Percentiles rank a stretch among this genome's conserved stretches.
These are phyloP conservation scores for Chanos chanos DNA, from an alignment of 2,797 vertebrate species.

Conservation along the genomic window DNA sequence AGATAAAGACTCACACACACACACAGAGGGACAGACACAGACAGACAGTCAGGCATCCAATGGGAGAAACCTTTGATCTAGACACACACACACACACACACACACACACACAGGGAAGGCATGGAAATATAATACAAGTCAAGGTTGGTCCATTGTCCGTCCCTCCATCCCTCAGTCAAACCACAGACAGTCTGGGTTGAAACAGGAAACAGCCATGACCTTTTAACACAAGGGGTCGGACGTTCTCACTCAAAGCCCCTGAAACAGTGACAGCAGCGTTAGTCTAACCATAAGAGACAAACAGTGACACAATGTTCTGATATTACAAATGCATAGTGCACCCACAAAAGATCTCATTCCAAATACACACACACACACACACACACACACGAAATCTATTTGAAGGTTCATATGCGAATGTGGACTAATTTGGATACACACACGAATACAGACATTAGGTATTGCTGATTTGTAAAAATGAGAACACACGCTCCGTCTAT, in stretches of 20 bases:
- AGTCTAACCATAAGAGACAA: constrained; percentile 55
- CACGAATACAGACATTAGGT: constrained; percentile 23
- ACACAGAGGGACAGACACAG: not conserved
- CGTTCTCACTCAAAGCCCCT: constrained; percentile 46
- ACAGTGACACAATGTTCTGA: no score
- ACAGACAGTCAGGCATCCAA: constrained; percentile 7
- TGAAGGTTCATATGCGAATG: no score
- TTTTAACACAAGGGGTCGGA: constrained; percentile 49
- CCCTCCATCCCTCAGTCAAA: constrained; percentile 25
- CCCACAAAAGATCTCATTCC: no score
- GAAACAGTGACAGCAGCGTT: constrained; percentile 69
- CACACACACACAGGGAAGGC: not conserved
- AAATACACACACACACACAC: constrained; percentile 40
- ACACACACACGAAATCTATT: constrained; percentile 42
- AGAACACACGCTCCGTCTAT: not conserved
- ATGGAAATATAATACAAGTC: not conserved
- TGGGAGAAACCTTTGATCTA: constrained; percentile 18
- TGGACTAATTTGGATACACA: constrained; percentile 3
- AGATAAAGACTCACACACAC: constrained; percentile 4
- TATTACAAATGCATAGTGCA: no score
- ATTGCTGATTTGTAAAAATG: constrained; percentile 27
- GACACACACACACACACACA: not conserved
- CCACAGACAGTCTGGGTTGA: constrained; percentile 52
- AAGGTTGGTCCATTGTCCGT: not conserved
- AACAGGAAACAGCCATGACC: constrained; percentile 65